A percentile compares a stretch with the other conserved stretches of the same genome.
phyloP scores from a whole-genome alignment of 1,140 invertebrate species.

The Drosophila santomea region DNA sequence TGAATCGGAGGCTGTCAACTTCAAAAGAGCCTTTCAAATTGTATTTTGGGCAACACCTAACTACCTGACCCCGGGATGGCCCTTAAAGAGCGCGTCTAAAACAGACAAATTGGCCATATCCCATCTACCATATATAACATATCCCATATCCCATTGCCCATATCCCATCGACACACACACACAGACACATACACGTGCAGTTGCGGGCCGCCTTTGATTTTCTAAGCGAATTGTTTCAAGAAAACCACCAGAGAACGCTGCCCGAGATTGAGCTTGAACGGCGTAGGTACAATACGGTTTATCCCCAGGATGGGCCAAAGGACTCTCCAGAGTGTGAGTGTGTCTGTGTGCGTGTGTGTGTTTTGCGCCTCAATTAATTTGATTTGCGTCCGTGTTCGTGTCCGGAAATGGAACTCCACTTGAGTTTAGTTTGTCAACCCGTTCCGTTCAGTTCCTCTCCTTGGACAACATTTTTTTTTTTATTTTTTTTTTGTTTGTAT shows the following conservation, averaged over 20 bases:
- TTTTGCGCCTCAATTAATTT: slow-evolving; percentile 82
- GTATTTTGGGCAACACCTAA: slow-evolving; percentile 75
- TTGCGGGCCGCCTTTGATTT: slow-evolving; percentile 79
- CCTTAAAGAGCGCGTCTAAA: slow-evolving; percentile 31
- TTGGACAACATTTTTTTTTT: slow-evolving; percentile 64
- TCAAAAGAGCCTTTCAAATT: slow-evolving; percentile 74
- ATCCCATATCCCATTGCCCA: slow-evolving; percentile 9
- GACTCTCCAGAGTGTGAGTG: slow-evolving; percentile 13
- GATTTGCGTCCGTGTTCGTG: slow-evolving; percentile 63
- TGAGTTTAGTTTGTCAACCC: slow-evolving; percentile 78
- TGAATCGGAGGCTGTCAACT: slow-evolving; percentile 53
- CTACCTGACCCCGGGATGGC: slow-evolving; percentile 28
- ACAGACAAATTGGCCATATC: slow-evolving; percentile 80
- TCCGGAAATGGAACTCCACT: slow-evolving; percentile 79
- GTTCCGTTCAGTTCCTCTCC: slow-evolving; percentile 24
- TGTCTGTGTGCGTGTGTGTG: slow-evolving; percentile 7
- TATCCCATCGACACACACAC: slow-evolving; percentile 12
- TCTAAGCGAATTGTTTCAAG: slow-evolving; percentile 85
- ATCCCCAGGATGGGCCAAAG: slow-evolving; percentile 11
- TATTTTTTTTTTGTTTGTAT: neutral
- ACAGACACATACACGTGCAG: slow-evolving; percentile 27
- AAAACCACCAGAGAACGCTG: slow-evolving; percentile 74
- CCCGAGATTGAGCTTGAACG: slow-evolving; percentile 20
- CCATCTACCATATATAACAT: slow-evolving; percentile 59
- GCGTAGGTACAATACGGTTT: neutral